Evolutionary conservation across 2,888 invertebrate species (phyloP).

Genomic region (Acleris sparsana): DNA sequence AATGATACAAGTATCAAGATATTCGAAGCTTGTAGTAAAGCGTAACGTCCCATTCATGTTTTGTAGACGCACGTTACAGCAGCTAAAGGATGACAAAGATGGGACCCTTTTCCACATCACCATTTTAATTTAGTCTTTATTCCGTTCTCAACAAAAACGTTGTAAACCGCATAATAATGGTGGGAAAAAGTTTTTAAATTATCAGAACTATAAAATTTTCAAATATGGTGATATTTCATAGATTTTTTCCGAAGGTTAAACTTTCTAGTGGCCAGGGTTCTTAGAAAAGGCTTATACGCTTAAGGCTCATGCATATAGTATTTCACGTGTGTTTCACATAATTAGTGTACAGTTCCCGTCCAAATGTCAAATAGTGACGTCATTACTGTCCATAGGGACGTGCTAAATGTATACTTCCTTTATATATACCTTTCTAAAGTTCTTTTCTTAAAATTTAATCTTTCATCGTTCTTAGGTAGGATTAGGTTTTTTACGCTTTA

Average conservation of each 20-base stretch:
- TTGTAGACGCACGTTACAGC: slow-evolving; percentile 49
- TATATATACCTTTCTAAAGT: too few relatives aligned
- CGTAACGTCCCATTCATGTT: slow-evolving; percentile 61
- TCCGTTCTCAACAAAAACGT: background rate
- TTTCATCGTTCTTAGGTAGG: too few relatives aligned
- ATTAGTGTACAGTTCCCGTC: too few relatives aligned
- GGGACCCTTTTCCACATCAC: slow-evolving; percentile 29
- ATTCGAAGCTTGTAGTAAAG: slow-evolving; percentile 38
- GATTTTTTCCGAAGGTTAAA: slow-evolving; percentile 10
- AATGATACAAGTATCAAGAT: slow-evolving; percentile 53
- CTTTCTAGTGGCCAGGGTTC: too few relatives aligned
- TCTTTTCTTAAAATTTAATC: too few relatives aligned
- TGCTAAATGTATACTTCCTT: too few relatives aligned
- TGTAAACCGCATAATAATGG: background rate
- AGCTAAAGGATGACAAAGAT: slow-evolving; percentile 50
- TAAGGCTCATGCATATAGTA: too few relatives aligned
- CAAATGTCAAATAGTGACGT: too few relatives aligned
- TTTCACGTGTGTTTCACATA: too few relatives aligned
- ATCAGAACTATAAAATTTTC: slow-evolving; percentile 9
- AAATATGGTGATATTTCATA: slow-evolving; percentile 21
- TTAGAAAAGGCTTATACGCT: too few relatives aligned
- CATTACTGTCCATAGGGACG: too few relatives aligned
- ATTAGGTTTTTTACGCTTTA: too few relatives aligned
- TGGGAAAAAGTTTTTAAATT: slow-evolving; percentile 5
- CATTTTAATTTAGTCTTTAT: slow-evolving; percentile 3